phyloP scores from a whole-genome alignment of 1,140 invertebrate species.

The Mycetomoellerius zeteki region DNA sequence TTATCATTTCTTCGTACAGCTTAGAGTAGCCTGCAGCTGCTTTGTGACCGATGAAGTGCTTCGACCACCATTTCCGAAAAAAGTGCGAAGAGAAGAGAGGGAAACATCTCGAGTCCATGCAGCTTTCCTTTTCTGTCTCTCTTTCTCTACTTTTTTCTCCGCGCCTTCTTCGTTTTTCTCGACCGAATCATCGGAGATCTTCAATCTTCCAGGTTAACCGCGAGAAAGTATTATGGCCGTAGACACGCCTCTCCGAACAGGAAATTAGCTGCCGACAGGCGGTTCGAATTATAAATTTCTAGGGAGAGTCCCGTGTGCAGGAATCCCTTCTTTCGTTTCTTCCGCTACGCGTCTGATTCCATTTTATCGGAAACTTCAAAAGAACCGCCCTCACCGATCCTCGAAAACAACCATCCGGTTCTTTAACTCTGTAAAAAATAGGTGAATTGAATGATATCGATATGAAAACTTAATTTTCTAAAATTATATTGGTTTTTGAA shows the following conservation, averaged over 20 bases:
- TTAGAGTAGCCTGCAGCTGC: conserved; percentile 37
- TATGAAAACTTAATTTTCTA: neutral
- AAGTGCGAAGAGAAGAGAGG: conserved; percentile 46
- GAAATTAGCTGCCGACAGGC: conserved; percentile 78
- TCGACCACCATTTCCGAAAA: conserved; percentile 40
- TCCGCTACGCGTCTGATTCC: conserved; percentile 57
- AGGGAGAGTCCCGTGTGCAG: conserved; percentile 35
- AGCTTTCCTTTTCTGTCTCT: conserved; percentile 12
- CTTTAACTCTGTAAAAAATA: neutral
- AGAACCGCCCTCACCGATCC: neutral
- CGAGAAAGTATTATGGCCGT: conserved; percentile 54
- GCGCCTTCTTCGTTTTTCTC: neutral
- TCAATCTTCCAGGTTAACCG: conserved; percentile 26
- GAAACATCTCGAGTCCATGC: neutral
- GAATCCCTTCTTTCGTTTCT: conserved; percentile 56
- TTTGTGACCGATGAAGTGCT: conserved; percentile 34
- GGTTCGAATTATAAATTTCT: conserved; percentile 78
- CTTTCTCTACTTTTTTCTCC: neutral
- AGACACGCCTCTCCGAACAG: conserved; percentile 68
- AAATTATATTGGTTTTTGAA: neutral
- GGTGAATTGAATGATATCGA: neutral
- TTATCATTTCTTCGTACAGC: conserved; percentile 54
- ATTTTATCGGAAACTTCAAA: conserved; percentile 67
- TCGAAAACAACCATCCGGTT: neutral
- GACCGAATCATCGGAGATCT: neutral